phyloP scores from a whole-genome alignment of 2,797 vertebrate genomes.

The Hephaestus fuliginosus region DNA sequence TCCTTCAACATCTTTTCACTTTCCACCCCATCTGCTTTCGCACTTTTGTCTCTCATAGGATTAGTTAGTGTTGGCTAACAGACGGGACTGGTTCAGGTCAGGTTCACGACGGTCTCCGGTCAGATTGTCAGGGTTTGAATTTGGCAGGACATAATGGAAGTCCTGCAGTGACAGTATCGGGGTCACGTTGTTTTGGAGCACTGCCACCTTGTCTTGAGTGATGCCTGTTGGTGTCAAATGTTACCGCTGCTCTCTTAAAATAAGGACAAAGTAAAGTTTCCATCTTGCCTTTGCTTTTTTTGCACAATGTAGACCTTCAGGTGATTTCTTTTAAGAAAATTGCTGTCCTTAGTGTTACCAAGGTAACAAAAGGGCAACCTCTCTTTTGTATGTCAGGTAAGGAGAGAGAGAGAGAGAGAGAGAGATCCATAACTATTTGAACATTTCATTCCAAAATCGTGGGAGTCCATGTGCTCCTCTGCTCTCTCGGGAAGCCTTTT shows the following conservation, averaged over 20 bases:
- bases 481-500: conserved; percentile 11
- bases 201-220: neutral
- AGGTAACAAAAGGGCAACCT: neutral
- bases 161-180: neutral
- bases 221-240: conserved; percentile 19
- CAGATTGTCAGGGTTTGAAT: neutral
- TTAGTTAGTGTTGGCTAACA: conserved; percentile 19
- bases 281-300: neutral
- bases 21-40: conserved; percentile 9
- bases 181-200: conserved; percentile 3
- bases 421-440: neutral
- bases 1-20: neutral
- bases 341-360: neutral
- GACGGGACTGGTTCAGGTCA: conserved; percentile 4
- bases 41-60: conserved; percentile 16
- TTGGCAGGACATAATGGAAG: conserved; percentile 17
- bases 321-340: neutral
- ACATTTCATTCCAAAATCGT: conserved; percentile 7
- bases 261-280: neutral
- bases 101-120: conserved; percentile 20
- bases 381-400: neutral
- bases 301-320: too few relatives aligned
- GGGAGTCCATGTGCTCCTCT: neutral
- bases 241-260: neutral
- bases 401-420: neutral